Base-by-base conservation (phyloP, 2,797 vertebrate species). In the Microcaecilia unicolor region DNA sequence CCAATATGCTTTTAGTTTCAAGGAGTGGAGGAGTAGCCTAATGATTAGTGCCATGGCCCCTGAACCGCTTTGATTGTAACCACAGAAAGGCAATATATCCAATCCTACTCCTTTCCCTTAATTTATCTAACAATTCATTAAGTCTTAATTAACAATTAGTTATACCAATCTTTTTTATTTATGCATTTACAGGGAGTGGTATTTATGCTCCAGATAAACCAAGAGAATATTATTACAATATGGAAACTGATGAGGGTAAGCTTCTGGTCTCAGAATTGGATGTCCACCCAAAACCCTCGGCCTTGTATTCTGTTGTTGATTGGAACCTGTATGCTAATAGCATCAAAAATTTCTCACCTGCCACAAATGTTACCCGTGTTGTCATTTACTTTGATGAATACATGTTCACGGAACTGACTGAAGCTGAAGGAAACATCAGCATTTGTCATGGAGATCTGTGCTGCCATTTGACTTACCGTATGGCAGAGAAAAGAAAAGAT, bases 391-490 rank as follows among this genome's bases (percentile, higher is more conserved):
- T 28, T 22, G 64, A 64, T 21, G 41, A 44, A 26, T 64, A 49
- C 37, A 61, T 38, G 7, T 61, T 61, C 3, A 20, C 65, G 34
- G 34, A 47, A 26, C 58, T 67, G 10, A 32, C 10, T 25, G 34
- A 1, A 37, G 17, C 33, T 4, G 6, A 16, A 28, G 55, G 54
- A 31, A 64, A 61, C 40, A 44, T 54, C 15, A 61, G 51, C 10
- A 46, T 64, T 19, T 64, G 51, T 46, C 58, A 67, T 27, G 57
- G 40, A 10, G 36, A 46, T 7, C 46, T 67, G 28, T 67, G 64
- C 8, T 64, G 61, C 30, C 41, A 48, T 16, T 27, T 64, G n/a
- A 55, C 32, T 24, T 64, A 58, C 22, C 21, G 18, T 31, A 61
- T 64, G 58, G 31, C 31, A 25, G 64, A 64, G 28, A 58, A 52